These are phyloP conservation scores for Antechinus flavipes DNA, from an alignment of 2,113 vertebrate species.

Conservation along the genomic window DNA sequence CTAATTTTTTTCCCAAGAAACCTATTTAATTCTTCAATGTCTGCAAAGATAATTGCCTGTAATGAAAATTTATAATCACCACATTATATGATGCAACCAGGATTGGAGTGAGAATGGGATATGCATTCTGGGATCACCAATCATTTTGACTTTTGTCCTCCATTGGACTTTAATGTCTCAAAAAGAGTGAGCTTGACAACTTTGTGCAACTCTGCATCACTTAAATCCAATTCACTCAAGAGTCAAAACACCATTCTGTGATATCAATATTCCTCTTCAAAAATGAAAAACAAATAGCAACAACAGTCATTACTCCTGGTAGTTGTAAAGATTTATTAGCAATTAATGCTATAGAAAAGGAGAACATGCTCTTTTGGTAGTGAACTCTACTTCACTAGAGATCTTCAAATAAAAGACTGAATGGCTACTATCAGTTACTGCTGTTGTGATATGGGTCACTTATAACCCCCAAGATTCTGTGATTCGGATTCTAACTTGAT, in stretches of 20 bases:
- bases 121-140: too few species aligned
- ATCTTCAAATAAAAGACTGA: background rate
- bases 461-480: background rate
- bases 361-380: background rate
- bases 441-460: background rate
- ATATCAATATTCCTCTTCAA: too few species aligned
- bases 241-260: too few species aligned
- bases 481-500: background rate
- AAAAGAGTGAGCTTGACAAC: too few species aligned
- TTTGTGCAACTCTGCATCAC: too few species aligned
- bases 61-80: constrained; percentile 4
- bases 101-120: background rate
- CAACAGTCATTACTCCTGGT: background rate
- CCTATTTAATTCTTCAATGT: constrained; percentile 41
- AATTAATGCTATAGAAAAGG: background rate
- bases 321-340: background rate
- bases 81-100: constrained; percentile 39
- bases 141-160: too few species aligned
- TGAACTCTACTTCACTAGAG: background rate
- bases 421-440: background rate
- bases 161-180: too few species aligned
- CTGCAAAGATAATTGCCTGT: constrained; percentile 9
- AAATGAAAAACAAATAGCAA: too few species aligned
- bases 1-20: constrained; percentile 5
- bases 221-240: too few species aligned